Base-by-base conservation (phyloP, 2,113 vertebrate species). In the Anarrhichthys ocellatus region DNA sequence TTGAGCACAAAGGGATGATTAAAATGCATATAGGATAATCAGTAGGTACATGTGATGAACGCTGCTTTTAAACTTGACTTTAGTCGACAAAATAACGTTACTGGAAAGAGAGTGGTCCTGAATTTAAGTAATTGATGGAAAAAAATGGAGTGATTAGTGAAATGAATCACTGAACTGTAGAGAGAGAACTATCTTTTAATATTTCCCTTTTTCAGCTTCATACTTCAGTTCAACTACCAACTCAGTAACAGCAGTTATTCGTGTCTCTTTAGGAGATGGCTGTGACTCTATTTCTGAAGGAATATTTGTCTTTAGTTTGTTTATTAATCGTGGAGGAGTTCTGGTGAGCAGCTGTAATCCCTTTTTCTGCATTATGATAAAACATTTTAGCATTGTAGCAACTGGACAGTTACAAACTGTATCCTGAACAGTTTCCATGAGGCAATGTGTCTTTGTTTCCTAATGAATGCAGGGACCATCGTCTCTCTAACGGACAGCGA, bases 21-120 rank as follows among this genome's bases (percentile, higher is more conserved):
- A 11, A 70, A 80, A 46, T 67, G 29, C 32, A 11, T 34, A 2
- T 6, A n/a, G 56, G 24, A 9, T 76, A 71, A 62, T 70, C 18
- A 65, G 18, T 2, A 22, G 65, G 15, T 71, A 18, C 38, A 64
- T 40, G 0, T 27, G 10, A 63, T 18, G 15, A 36, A 71, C 1
- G 15, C 6, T 67, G 66, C 17, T 59, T 52, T 71, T 48, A 40
- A 13, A 42, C 56, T 46, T 69, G 20, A 71, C 59, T 15, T 48
- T 81, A 0, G 48, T 20, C 70, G 13, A 54, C 64, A 69, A 40
- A 85, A 65, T 72, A 58, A 70, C 78, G 71, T 84, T 76, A n/a
- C 18, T 80, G 84, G 78, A 68, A 81, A 72, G 81, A 61, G 56
- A 32, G 27, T 10, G 27, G 20, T 18, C 40, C 27, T 50, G 15